These are phyloP conservation scores for Adelosebastes latens DNA, from an alignment of 2,797 vertebrate genomes.

Conservation along the genomic window DNA sequence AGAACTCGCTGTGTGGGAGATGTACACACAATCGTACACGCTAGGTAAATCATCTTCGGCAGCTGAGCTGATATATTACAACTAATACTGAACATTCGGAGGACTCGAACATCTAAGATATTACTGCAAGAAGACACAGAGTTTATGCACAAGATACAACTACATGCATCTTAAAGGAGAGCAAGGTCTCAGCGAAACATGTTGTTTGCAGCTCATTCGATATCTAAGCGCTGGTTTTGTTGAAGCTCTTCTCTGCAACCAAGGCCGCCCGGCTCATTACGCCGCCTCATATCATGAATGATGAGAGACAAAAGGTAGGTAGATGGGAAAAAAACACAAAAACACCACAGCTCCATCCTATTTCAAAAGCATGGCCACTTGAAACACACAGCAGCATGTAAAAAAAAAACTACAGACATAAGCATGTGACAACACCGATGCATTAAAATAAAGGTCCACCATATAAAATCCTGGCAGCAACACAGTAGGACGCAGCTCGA, in stretches of 20 bases:
- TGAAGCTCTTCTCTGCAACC: slow-evolving; percentile 44
- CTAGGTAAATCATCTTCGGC: neutral
- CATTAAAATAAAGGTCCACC: slow-evolving; percentile 47
- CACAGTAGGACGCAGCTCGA: slow-evolving; percentile 37
- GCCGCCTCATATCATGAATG: slow-evolving; percentile 46
- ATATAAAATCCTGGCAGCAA: slow-evolving; percentile 50
- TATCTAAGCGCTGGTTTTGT: slow-evolving; percentile 35
- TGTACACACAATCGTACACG: neutral
- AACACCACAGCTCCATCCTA: slow-evolving; percentile 20
- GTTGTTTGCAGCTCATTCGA: slow-evolving; percentile 38
- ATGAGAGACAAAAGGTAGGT: slow-evolving; percentile 63
- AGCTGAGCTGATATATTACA: neutral
- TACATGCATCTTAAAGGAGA: slow-evolving; percentile 20
- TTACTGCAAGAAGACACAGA: neutral
- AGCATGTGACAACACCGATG: slow-evolving; percentile 18
- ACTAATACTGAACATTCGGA: neutral
- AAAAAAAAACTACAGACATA: neutral
- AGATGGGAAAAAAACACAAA: slow-evolving; percentile 45
- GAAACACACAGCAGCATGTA: slow-evolving; percentile 30
- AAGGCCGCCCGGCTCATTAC: slow-evolving; percentile 61
- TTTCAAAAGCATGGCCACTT: slow-evolving; percentile 57
- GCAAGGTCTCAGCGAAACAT: slow-evolving; percentile 37
- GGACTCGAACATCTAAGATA: neutral
- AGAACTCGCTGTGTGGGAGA: neutral
- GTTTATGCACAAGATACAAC: slow-evolving; percentile 10